Base-by-base conservation (phyloP, 2,888 invertebrate genomes). In the Hemistola chrysoprasaria region DNA sequence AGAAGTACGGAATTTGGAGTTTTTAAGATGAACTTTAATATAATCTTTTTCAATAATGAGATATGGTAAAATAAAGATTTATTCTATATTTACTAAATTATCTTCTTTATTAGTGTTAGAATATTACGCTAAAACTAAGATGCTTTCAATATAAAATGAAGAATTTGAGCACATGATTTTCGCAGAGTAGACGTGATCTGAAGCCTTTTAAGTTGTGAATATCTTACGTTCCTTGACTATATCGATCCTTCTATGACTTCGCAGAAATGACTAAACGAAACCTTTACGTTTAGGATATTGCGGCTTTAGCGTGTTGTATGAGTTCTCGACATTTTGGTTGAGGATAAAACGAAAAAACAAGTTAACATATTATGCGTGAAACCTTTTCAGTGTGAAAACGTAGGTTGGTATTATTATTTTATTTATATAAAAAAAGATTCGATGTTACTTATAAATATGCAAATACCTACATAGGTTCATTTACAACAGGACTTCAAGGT, bases 161-260 rank as follows among this genome's bases (percentile, higher is more conserved):
- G n/a, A n/a, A n/a, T n/a, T n/a, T n/a, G n/a, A n/a, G n/a, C n/a
- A n/a, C n/a, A n/a, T n/a, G n/a, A n/a, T n/a, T n/a, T n/a, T n/a
- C n/a, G n/a, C n/a, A n/a, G n/a, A n/a, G n/a, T n/a, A n/a, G n/a
- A n/a, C n/a, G n/a, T n/a, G n/a, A n/a, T n/a, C n/a, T 46, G 71
- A 76, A 74, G 57, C 71, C 74, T 53, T 64, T 27, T 40, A 75
- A 71, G 70, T 70, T 62, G 41, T 49, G 51, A 62, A 71, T 69
- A 65, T 71, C 69, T 69, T 49, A 59, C 68, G 61, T 67, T 47
- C 56, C 52, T 56, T 56, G 35, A 54, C 59, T 46, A 53, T 45
- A 63, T 63, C 54, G 59, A 66, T 62, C 59, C 39, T 64, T 60
- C 59, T 52, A 65, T 62, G 56, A 62, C 56, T 67, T 65, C 59